These are phyloP conservation scores for Anolis apletophallus DNA, from an alignment of 2,797 vertebrate species.

Conservation along the genomic window DNA sequence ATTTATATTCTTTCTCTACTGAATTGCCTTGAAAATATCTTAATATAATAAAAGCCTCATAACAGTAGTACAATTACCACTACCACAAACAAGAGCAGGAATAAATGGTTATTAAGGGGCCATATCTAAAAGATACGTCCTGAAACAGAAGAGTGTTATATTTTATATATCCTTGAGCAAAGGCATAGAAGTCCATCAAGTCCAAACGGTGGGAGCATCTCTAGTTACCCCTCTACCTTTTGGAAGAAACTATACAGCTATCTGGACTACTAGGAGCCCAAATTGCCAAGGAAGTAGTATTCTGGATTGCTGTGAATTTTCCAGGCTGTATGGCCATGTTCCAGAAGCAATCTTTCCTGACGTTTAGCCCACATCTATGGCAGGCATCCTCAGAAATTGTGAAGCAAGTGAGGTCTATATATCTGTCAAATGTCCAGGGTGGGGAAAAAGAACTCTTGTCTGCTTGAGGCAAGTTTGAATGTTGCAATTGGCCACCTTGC, in stretches of 20 bases:
- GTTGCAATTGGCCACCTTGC: no score
- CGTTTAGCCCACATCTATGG: no score
- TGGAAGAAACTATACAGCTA: background rate
- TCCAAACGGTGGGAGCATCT: background rate
- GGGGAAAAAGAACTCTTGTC: no score
- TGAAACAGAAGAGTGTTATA: background rate
- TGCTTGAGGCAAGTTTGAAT: no score
- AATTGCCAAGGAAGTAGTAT: background rate
- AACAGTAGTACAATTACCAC: background rate
- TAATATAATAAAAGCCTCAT: background rate
- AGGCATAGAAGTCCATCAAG: background rate
- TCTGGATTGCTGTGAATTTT: no score
- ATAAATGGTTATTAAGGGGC: background rate
- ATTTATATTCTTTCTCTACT: background rate
- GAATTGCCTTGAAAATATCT: background rate
- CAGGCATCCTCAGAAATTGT: no score
- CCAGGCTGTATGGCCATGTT: no score
- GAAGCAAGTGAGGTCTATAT: no score
- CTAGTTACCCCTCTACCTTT: background rate
- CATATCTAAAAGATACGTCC: background rate
- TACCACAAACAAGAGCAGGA: background rate
- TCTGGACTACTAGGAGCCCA: background rate
- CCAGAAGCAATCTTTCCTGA: no score
- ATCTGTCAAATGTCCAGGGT: no score
- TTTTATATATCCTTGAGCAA: background rate